Evolutionary conservation across 2,797 vertebrate species (phyloP).

Genomic region (Cirrhinus mrigala): DNA sequence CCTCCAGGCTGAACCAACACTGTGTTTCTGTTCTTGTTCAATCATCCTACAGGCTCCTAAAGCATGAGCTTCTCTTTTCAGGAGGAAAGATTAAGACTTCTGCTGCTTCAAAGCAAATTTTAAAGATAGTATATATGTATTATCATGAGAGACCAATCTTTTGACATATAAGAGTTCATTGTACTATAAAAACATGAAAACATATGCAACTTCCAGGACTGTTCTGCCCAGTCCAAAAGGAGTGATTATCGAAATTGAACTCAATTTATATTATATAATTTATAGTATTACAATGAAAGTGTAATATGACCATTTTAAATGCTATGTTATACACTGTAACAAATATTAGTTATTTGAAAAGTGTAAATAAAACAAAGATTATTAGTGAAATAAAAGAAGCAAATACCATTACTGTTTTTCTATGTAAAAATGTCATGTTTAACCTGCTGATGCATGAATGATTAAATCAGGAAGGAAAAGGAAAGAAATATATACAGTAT

Average conservation of each 20-base stretch:
- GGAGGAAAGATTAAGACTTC: not conserved
- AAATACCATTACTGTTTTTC: not conserved
- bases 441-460: not conserved
- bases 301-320: not conserved
- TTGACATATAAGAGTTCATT: not conserved
- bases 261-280: too few relatives aligned
- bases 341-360: too few relatives aligned
- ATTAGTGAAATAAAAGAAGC: not conserved
- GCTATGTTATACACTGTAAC: not conserved
- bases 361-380: too few relatives aligned
- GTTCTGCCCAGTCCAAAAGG: too few relatives aligned
- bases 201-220: not conserved
- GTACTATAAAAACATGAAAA: too few relatives aligned
- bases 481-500: not conserved
- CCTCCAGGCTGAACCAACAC: conserved; percentile 6
- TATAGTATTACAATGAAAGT: too few relatives aligned
- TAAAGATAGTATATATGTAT: not conserved
- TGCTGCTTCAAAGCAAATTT: not conserved
- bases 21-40: conserved; percentile 3
- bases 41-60: not conserved
- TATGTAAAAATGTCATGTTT: too few relatives aligned
- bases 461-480: not conserved
- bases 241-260: not conserved
- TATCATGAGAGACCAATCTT: not conserved
- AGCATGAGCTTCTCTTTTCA: too few relatives aligned